These are phyloP conservation scores for Sebastes baramenuke DNA, from an alignment of 2,797 vertebrate genomes.

Conservation along the genomic window DNA sequence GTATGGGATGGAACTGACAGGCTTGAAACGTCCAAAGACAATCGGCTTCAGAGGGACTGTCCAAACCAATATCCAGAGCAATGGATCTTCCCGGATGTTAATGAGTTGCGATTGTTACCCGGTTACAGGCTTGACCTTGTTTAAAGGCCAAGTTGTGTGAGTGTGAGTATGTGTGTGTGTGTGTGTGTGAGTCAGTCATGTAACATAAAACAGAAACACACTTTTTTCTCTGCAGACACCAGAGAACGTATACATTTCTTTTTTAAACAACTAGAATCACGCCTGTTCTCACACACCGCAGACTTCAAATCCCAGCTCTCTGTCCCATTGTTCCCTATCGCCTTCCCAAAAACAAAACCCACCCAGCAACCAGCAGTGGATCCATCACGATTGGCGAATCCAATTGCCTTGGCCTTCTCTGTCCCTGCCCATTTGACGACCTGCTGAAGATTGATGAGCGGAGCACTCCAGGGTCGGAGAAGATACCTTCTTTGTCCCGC, in stretches of 20 bases:
- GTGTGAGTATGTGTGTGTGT: background rate
- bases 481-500: slow-evolving; percentile 53
- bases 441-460: slow-evolving; percentile 74
- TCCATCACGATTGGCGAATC: slow-evolving; percentile 68
- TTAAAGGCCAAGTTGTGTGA: slow-evolving; percentile 47
- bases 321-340: background rate
- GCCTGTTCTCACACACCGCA: background rate
- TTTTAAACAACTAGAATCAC: background rate
- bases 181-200: slow-evolving; percentile 12
- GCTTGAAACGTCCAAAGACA: slow-evolving; percentile 67
- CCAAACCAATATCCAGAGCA: slow-evolving; percentile 69
- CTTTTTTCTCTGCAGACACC: background rate
- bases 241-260: background rate
- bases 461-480: slow-evolving; percentile 59
- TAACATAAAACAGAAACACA: slow-evolving; percentile 16
- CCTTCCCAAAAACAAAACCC: background rate
- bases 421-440: slow-evolving; percentile 70
- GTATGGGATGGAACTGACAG: slow-evolving; percentile 64
- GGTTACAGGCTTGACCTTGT: slow-evolving; percentile 67
- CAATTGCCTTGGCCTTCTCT: slow-evolving; percentile 65
- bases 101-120: slow-evolving; percentile 66
- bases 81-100: slow-evolving; percentile 73
- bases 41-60: slow-evolving; percentile 71
- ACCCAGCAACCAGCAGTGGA: slow-evolving; percentile 19
- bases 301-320: background rate